phyloP scores from a whole-genome alignment of 2,888 invertebrate genomes.

The Stratiomys singularior region DNA sequence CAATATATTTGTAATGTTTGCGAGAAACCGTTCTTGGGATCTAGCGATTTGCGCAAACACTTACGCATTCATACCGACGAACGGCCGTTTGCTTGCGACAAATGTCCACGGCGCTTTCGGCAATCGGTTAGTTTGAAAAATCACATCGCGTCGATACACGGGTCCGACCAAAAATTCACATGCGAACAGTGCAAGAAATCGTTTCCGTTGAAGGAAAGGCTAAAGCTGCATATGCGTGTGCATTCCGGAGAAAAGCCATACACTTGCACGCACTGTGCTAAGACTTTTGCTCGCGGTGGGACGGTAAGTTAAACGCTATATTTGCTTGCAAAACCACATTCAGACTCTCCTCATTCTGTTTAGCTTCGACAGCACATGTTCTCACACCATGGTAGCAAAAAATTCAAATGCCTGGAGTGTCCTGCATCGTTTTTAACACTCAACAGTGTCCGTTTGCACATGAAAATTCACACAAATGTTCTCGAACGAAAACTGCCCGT shows the following conservation, averaged over 20 bases:
- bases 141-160: conserved; percentile 67
- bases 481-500: conserved; percentile 74
- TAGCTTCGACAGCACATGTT: conserved; percentile 74
- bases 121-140: conserved; percentile 74
- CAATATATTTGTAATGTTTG: conserved; percentile 72
- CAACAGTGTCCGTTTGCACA: conserved; percentile 72
- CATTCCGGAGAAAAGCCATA: conserved; percentile 80
- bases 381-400: conserved; percentile 78
- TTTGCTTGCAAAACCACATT: background rate
- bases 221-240: conserved; percentile 77
- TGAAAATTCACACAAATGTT: conserved; percentile 75
- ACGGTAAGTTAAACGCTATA: conserved; percentile 67
- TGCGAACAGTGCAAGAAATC: conserved; percentile 81
- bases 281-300: conserved; percentile 77
- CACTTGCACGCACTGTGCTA: conserved; percentile 72
- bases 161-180: conserved; percentile 67
- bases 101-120: conserved; percentile 73
- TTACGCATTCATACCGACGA: conserved; percentile 73
- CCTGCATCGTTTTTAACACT: conserved; percentile 76
- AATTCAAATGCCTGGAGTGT: conserved; percentile 78
- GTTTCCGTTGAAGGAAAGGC: conserved; percentile 80
- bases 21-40: conserved; percentile 72
- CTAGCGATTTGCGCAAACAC: conserved; percentile 76
- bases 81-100: conserved; percentile 71
- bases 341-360: conserved; percentile 36